phyloP scores from a whole-genome alignment of 1,140 invertebrate species.

The Panagrolaimus sp. region DNA sequence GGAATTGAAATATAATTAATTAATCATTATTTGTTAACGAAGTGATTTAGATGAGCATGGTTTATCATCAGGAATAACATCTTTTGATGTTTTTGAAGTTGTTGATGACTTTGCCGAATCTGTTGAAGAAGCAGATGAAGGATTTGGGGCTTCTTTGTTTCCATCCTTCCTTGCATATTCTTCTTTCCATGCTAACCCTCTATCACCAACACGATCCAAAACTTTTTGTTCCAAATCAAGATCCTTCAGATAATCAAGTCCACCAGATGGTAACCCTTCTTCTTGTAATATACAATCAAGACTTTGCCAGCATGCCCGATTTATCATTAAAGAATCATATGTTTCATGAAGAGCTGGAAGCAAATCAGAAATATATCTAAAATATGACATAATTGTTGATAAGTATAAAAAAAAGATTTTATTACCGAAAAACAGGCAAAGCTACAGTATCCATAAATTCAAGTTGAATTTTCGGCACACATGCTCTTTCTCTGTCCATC shows the following conservation, averaged over 20 bases:
- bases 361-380: constrained; percentile 29
- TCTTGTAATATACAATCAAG: constrained; percentile 40
- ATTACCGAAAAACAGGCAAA: constrained; percentile 65
- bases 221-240: constrained; percentile 28
- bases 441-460: constrained; percentile 69
- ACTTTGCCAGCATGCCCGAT: constrained; percentile 35
- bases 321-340: constrained; percentile 34
- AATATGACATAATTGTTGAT: constrained; percentile 12
- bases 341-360: constrained; percentile 37
- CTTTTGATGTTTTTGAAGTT: too few species aligned
- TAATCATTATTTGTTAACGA: too few species aligned
- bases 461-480: constrained; percentile 75
- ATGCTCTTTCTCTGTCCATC: constrained; percentile 76
- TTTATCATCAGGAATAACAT: too few species aligned
- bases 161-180: background rate
- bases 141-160: too few species aligned
- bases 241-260: constrained; percentile 40
- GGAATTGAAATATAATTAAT: too few species aligned
- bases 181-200: background rate
- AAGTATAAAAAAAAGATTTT: constrained; percentile 8
- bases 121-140: too few species aligned
- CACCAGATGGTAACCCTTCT: constrained; percentile 34
- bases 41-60: too few species aligned
- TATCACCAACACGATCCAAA: constrained; percentile 25
- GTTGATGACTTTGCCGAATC: too few species aligned